Percentiles rank a stretch among this genome's conserved stretches.
Evolutionary conservation across 92 coral and sea anemone species (phyloP).

Genomic region (Montipora capitata): DNA sequence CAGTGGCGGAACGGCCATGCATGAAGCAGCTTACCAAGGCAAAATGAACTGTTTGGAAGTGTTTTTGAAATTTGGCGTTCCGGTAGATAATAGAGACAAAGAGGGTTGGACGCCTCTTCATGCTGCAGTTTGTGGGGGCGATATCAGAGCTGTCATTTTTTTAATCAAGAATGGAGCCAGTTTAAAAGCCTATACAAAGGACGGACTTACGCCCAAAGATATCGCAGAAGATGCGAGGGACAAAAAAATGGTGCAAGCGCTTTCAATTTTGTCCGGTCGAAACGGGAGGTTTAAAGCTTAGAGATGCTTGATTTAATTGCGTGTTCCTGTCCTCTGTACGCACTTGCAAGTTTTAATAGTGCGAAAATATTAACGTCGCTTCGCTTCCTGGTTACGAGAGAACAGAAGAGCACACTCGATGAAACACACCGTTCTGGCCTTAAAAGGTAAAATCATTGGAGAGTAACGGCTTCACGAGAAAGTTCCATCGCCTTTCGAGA

Average conservation of each 20-base stretch:
- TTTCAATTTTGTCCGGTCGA: slow-evolving; percentile 6
- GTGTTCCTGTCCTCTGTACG: background rate
- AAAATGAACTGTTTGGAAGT: slow-evolving; percentile 80
- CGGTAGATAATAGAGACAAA: slow-evolving; percentile 78
- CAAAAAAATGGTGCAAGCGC: slow-evolving; percentile 46
- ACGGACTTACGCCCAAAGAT: slow-evolving; percentile 79
- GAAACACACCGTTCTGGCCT: background rate
- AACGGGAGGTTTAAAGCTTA: slow-evolving; percentile 14
- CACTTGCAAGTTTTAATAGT: background rate
- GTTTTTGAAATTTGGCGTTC: slow-evolving; percentile 81
- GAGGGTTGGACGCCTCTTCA: slow-evolving; percentile 95
- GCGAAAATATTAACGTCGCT: background rate
- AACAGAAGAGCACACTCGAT: background rate
- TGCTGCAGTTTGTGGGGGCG: slow-evolving; percentile 94
- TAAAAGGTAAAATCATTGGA: background rate
- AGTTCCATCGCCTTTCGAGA: background rate
- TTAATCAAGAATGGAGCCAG: slow-evolving; percentile 80
- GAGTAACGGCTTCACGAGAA: background rate
- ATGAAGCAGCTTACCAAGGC: slow-evolving; percentile 93
- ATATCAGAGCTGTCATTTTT: slow-evolving; percentile 70
- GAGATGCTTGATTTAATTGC: background rate
- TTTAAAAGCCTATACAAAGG: slow-evolving; percentile 70
- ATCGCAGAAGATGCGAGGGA: slow-evolving; percentile 70
- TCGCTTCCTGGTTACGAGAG: background rate
- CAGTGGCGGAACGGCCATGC: slow-evolving; percentile 92